Conservation (phyloP, 2,888 invertebrate species). For the Parnassius mnemosyne region DNA sequence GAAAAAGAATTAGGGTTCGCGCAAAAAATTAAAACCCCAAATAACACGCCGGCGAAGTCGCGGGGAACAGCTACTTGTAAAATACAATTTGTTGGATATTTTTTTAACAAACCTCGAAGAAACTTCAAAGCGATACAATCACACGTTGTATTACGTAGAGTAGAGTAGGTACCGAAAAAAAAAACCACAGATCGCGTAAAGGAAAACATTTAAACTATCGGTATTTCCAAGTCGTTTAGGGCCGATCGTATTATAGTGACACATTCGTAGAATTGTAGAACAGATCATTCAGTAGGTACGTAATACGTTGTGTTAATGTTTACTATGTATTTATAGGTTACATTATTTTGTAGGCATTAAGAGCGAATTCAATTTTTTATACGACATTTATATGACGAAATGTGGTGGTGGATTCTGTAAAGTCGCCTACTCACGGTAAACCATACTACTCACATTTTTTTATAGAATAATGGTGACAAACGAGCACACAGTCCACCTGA, state of each 20-base stretch:
- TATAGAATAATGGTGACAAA: too few relatives aligned
- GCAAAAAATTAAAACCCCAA: too few relatives aligned
- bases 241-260: conserved; percentile 7
- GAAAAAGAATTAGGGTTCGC: too few relatives aligned
- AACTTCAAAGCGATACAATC: conserved; percentile 1
- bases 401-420: too few relatives aligned
- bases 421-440: too few relatives aligned
- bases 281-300: conserved; percentile 10
- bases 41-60: too few relatives aligned
- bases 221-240: conserved; percentile 10
- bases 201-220: conserved; percentile 13
- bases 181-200: conserved; percentile 9
- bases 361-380: background rate
- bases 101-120: background rate
- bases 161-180: conserved; percentile 6
- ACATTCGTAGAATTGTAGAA: conserved; percentile 20
- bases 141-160: background rate
- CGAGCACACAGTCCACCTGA: too few relatives aligned
- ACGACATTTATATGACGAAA: too few relatives aligned
- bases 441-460: too few relatives aligned
- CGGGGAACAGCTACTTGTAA: too few relatives aligned
- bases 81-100: background rate
- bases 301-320: conserved; percentile 11
- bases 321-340: conserved; percentile 16
- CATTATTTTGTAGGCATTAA: conserved; percentile 3